phyloP scores from a whole-genome alignment of 2,113 vertebrate species.

The Spermophilus dauricus region DNA sequence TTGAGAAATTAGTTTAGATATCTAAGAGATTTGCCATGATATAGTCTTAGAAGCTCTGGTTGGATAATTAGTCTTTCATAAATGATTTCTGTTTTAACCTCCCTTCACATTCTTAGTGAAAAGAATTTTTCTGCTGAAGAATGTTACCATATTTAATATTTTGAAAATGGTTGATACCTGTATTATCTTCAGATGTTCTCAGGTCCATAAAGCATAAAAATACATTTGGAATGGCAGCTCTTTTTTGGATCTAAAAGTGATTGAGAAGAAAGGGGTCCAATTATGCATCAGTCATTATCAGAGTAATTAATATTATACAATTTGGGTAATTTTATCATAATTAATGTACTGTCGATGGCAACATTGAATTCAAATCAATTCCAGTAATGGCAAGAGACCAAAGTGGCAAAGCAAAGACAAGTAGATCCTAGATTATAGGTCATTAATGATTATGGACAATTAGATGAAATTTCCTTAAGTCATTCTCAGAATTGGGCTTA shows the following conservation, averaged over 20 bases:
- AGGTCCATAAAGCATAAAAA: slow-evolving; percentile 3
- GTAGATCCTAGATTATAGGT: neutral
- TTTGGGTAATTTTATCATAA: slow-evolving; percentile 51
- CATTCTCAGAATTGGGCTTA: neutral
- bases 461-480: slow-evolving; percentile 22
- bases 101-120: neutral
- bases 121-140: slow-evolving; percentile 44
- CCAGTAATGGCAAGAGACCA: neutral
- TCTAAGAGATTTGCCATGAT: neutral
- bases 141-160: slow-evolving; percentile 25
- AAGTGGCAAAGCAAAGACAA: slow-evolving; percentile 25
- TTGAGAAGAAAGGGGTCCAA: slow-evolving; percentile 39
- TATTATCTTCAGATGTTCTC: slow-evolving; percentile 13
- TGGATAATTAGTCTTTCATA: slow-evolving; percentile 18
- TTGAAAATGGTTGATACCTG: neutral
- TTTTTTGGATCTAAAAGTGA: slow-evolving; percentile 47
- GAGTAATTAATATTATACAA: slow-evolving; percentile 43
- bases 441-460: neutral
- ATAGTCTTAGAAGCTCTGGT: neutral
- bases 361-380: slow-evolving; percentile 53
- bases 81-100: slow-evolving; percentile 30
- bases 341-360: slow-evolving; percentile 17
- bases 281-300: slow-evolving; percentile 44
- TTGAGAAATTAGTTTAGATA: slow-evolving; percentile 4
- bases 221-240: slow-evolving; percentile 23